Base-by-base conservation (phyloP, 1,140 invertebrate species). In the Papilio machaon region DNA sequence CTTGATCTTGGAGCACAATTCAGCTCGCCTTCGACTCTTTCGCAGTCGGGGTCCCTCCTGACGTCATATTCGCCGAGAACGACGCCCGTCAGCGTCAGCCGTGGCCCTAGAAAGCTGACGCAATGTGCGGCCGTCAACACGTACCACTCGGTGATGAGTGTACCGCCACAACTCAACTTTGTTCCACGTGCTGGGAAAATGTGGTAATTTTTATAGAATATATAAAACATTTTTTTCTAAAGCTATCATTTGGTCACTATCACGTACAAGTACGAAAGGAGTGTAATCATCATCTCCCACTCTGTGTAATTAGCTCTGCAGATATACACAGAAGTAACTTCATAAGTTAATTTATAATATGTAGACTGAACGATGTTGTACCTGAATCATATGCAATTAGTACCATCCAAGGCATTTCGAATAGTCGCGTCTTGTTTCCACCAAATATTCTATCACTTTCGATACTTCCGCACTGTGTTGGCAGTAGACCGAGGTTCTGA, bases 101-200 rank as follows among this genome's bases (percentile, higher is more conserved):
- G 86, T 1, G 49, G 52, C 0, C 87, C 86, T 35, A 96, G 84
- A 10, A 91, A 87, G 2, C 94, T 95, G 9, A 97, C 95, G 79
- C 96, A 97, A 84, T 97, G 97, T 1, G 96, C 97, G 2, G 97
- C 97, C 1, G 97, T 97, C 17, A 97, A 89, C 49, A 97, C 95
- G 84, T 97, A 97, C 84, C 96, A 92, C 58, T 95, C 90, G 67
- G 95, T 96, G 80, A 97, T 97, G 2, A 97, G 85, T 0, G 96
- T 93, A 5, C 96, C 97, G 1, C 96, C 97, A 85, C 97, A 97
- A 79, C 95, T 94, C 80, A 96, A 96, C 84, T 95, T 94, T 1
- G 88, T 87, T 35, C 89, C 91, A 5, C 83, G 83, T 73, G 83
- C 95, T 95, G 85, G 38, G 88, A 90, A 67, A 73, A 17, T 82